These are phyloP conservation scores for Kryptopterus vitreolus DNA, from an alignment of 2,797 vertebrate species.

Conservation along the genomic window DNA sequence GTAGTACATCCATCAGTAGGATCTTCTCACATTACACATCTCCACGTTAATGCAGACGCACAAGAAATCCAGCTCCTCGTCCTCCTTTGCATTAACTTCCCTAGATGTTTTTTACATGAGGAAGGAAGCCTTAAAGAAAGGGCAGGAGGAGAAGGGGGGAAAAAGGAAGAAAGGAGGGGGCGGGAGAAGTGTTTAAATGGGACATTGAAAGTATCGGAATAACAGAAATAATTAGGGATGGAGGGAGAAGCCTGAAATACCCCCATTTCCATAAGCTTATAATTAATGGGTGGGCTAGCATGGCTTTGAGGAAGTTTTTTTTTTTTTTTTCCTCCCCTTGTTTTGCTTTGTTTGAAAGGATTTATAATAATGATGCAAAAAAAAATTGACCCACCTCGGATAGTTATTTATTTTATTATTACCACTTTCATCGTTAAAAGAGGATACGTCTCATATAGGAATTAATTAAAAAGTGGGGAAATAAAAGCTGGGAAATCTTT, in stretches of 20 bases:
- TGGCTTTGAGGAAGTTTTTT: slow-evolving; percentile 74
- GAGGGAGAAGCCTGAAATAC: slow-evolving; percentile 93
- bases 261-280: slow-evolving; percentile 98
- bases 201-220: slow-evolving; percentile 99
- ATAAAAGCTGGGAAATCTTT: too few species aligned
- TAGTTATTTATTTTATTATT: not conserved
- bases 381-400: slow-evolving; percentile 8
- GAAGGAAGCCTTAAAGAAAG: slow-evolving; percentile 81
- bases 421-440: not conserved
- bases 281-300: slow-evolving; percentile 95
- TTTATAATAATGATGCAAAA: slow-evolving; percentile 28
- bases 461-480: too few species aligned
- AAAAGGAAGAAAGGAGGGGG: not conserved
- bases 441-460: too few species aligned
- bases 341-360: slow-evolving; percentile 15
- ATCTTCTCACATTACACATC: slow-evolving; percentile 39
- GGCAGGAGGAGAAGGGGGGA: slow-evolving; percentile 64
- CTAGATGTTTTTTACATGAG: slow-evolving; percentile 92
- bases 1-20: slow-evolving; percentile 41
- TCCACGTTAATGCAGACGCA: slow-evolving; percentile 34
- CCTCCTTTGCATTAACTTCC: slow-evolving; percentile 88
- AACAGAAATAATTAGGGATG: slow-evolving; percentile 99
- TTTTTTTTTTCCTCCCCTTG: not conserved
- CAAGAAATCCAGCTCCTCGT: slow-evolving; percentile 86
- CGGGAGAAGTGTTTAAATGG: slow-evolving; percentile 92